Evolutionary conservation across 2,797 vertebrate species (phyloP).

Genomic region (Halcyon leucocephala): DNA sequence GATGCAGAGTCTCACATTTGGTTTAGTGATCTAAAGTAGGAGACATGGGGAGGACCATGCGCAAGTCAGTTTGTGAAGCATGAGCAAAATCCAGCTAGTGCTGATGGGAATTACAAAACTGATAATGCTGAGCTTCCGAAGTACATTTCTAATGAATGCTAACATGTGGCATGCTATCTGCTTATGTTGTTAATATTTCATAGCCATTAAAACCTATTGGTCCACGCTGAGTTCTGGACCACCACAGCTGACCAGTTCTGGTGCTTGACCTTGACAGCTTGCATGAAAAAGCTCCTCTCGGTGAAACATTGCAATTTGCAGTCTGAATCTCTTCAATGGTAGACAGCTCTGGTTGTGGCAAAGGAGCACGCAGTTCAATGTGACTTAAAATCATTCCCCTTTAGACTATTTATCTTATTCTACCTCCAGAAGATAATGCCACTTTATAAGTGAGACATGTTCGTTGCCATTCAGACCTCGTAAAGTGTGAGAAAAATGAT

Average conservation of each 20-base stretch:
- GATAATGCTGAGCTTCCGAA: not conserved
- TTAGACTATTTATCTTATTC: not conserved
- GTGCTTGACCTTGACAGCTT: not conserved
- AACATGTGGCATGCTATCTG: not conserved
- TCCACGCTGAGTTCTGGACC: not conserved
- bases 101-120: not conserved
- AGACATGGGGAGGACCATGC: fast-evolving
- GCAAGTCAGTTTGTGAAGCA: not conserved
- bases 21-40: not conserved
- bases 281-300: not conserved
- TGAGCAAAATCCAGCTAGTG: not conserved
- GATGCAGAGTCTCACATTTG: not conserved
- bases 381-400: not conserved
- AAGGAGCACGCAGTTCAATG: not conserved
- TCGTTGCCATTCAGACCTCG: fast-evolving
- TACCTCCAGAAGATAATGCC: not conserved
- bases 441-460: not conserved
- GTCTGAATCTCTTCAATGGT: not conserved
- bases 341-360: not conserved
- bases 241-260: not conserved
- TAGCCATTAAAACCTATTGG: not conserved
- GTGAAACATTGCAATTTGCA: not conserved
- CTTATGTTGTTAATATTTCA: not conserved
- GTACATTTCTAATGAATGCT: not conserved
- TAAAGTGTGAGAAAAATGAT: not conserved